These are phyloP conservation scores for Eristalis pertinax DNA, from an alignment of 2,888 invertebrate genomes.

Conservation along the genomic window DNA sequence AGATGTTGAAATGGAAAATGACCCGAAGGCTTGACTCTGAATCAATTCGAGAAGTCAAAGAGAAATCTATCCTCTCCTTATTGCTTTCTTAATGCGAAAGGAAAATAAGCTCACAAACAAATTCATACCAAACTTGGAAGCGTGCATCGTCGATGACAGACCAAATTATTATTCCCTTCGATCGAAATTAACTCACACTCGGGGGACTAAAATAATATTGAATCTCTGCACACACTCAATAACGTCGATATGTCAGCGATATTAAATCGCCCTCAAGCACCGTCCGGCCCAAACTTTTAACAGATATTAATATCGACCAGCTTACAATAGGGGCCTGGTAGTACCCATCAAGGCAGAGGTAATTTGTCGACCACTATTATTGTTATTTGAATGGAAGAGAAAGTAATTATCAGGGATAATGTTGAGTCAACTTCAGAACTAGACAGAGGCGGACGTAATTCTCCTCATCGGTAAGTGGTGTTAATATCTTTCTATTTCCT, in stretches of 20 bases:
- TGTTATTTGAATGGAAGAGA: slow-evolving; percentile 39
- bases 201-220: slow-evolving; percentile 49
- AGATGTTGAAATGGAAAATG: too few relatives aligned
- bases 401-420: slow-evolving; percentile 60
- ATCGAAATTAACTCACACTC: slow-evolving; percentile 17
- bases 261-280: slow-evolving; percentile 48
- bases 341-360: slow-evolving; percentile 40
- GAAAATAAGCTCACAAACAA: not conserved
- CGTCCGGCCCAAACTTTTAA: slow-evolving; percentile 42
- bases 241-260: slow-evolving; percentile 39
- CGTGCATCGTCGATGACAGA: not conserved
- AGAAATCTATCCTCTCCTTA: not conserved
- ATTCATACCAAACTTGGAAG: not conserved
- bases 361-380: slow-evolving; percentile 55
- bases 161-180: slow-evolving; percentile 22
- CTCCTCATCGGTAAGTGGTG: slow-evolving; percentile 26
- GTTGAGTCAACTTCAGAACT: slow-evolving; percentile 25
- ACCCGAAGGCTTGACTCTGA: too few relatives aligned
- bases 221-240: slow-evolving; percentile 29
- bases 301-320: slow-evolving; percentile 45
- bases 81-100: not conserved
- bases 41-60: not conserved
- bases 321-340: not conserved
- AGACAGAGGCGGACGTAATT: slow-evolving; percentile 37
- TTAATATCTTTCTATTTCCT: slow-evolving; percentile 41